Percentiles rank a stretch among this genome's conserved stretches.
phyloP scores from a whole-genome alignment of 2,797 vertebrate genomes.

The Geotria australis region DNA sequence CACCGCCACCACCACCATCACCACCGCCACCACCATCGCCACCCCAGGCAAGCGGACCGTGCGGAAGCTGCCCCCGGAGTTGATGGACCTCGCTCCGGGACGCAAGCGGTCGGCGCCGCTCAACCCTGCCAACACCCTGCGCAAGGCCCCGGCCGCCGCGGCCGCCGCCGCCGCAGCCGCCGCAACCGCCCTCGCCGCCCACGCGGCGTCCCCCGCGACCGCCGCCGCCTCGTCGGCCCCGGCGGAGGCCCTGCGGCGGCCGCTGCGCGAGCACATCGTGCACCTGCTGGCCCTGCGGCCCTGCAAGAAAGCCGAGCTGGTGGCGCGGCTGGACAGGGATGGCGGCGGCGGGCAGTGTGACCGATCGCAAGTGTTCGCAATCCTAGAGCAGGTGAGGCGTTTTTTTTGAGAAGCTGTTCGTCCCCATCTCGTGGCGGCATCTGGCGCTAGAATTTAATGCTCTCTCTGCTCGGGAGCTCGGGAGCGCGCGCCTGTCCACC shows the following conservation, averaged over 20 bases:
- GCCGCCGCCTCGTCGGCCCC: background rate
- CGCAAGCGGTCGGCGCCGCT: conserved; percentile 52
- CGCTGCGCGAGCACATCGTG: background rate
- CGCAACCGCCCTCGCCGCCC: background rate
- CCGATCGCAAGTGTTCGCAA: no score
- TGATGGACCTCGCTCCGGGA: conserved; percentile 26
- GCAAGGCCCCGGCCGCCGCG: conserved; percentile 14
- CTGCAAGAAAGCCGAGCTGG: background rate
- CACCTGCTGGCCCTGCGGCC: background rate
- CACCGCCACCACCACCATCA: background rate
- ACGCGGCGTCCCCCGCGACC: background rate
- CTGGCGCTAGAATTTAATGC: no score
- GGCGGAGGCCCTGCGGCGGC: background rate
- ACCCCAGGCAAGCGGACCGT: background rate
- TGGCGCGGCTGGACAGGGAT: background rate
- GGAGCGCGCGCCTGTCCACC: no score
- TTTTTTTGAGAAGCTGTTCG: no score
- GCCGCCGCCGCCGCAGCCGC: background rate
- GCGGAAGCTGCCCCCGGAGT: conserved; percentile 27
- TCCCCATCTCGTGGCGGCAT: no score
- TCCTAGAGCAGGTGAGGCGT: no score
- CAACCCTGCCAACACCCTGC: conserved; percentile 41
- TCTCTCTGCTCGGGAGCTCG: no score
- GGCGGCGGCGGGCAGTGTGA: no score
- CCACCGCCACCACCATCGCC: no score